Conservation (phyloP, 2,113 vertebrate species). For the Engraulis encrasicolus region DNA sequence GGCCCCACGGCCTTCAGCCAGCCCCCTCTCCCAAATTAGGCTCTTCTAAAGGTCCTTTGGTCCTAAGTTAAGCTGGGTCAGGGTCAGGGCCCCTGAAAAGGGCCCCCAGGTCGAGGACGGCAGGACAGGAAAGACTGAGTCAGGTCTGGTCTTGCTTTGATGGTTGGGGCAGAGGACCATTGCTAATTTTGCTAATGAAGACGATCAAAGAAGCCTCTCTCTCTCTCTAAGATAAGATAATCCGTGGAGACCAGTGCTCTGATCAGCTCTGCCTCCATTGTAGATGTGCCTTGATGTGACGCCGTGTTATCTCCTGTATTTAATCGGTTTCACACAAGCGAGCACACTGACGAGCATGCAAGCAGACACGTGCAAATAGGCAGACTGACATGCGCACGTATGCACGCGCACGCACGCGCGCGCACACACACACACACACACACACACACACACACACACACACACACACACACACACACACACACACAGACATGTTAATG, state of each 20-base stretch:
- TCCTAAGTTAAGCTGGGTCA: not conserved
- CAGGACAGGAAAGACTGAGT: not conserved
- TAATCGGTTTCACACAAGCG: too few species aligned
- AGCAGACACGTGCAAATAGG: too few species aligned
- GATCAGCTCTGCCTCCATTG: not conserved
- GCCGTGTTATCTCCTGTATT: not conserved
- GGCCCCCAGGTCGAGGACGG: not conserved
- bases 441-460: not conserved
- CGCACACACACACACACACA: not conserved
- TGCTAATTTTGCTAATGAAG: not conserved
- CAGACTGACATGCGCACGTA: not conserved
- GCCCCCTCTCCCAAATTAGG: constrained; percentile 36
- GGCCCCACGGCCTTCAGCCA: not conserved
- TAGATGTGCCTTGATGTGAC: not conserved
- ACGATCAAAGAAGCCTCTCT: not conserved
- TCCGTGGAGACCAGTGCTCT: not conserved
- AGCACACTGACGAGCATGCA: too few species aligned
- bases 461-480: not conserved
- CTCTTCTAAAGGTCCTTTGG: not conserved
- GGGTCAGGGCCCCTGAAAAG: too few species aligned
- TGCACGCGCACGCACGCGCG: not conserved
- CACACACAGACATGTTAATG: not conserved
- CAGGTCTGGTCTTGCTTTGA: not conserved
- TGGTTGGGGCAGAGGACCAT: not conserved
- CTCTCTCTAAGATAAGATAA: too few species aligned